These are phyloP conservation scores for Lycocerus yunnanus DNA, from an alignment of 2,888 invertebrate species.

Conservation along the genomic window DNA sequence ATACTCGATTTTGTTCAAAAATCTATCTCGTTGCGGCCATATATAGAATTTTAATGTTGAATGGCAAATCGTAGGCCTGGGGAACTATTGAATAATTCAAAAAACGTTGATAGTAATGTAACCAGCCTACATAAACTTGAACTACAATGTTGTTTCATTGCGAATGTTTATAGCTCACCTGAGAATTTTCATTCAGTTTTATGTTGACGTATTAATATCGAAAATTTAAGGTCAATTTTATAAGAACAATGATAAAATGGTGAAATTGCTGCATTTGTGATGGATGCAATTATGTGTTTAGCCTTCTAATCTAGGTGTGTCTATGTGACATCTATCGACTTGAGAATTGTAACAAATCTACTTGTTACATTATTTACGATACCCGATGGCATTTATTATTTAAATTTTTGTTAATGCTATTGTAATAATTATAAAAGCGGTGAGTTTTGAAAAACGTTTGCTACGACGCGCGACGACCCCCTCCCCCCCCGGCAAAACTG, in stretches of 20 bases:
- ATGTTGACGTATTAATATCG: slow-evolving; percentile 8
- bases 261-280: slow-evolving; percentile 3
- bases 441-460: not conserved
- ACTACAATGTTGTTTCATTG: slow-evolving; percentile 14
- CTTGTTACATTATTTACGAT: not conserved
- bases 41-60: not conserved
- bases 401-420: not conserved
- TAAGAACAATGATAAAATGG: not conserved
- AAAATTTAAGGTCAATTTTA: slow-evolving; percentile 9
- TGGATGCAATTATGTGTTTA: slow-evolving; percentile 7
- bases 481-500: not conserved
- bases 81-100: slow-evolving; percentile 24
- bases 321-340: not conserved
- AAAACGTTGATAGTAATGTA: slow-evolving; percentile 15
- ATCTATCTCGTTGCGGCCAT: not conserved
- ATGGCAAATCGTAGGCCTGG: not conserved
- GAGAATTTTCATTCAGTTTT: slow-evolving; percentile 6
- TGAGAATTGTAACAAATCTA: not conserved
- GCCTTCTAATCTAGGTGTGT: slow-evolving; percentile 19
- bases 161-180: slow-evolving; percentile 6
- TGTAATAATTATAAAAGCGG: too few relatives aligned
- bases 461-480: too few relatives aligned
- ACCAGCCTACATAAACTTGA: slow-evolving; percentile 23
- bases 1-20: not conserved
- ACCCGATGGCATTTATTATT: not conserved